Base-by-base conservation (phyloP, 2,888 invertebrate genomes). In the Tenthredo notha region DNA sequence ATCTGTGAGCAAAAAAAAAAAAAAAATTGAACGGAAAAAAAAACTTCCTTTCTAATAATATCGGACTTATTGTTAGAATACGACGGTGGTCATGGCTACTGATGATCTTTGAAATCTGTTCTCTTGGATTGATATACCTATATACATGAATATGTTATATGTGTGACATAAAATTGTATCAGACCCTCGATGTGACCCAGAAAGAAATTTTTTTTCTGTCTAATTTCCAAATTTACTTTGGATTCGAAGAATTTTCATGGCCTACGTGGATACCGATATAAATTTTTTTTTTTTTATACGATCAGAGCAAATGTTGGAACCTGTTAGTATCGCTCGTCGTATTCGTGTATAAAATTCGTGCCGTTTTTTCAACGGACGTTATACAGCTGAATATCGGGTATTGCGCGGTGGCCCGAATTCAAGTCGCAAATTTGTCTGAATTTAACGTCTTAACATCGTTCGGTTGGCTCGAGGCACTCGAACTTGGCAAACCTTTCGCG, bases 351-450 rank as follows among this genome's bases (percentile, higher is more conserved):
- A 67, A 18, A 33, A 67, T 67, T 21, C 18, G 33, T 67, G 18
- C 12, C 25, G 25, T 61, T 61, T 54, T 54, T 54, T 54, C 54
- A 1, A 2, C 54, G 1, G 2, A 54, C n/a, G 54, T 54, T 54
- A n/a, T 54, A 54, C 54, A 54, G n/a, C 67, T 12, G 67, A 25
- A 54, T 77, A 77, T 50, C 54, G 77, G 29, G 25, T 80, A 58
- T 80, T 80, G 80, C 80, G 61, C 40, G 80, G n/a, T 61, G 80
- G 40, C 61, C 80, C 80, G 61, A 80, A 80, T 77, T n/a, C 43
- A 43, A 37, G 21, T 74, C 43, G 43, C 72, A 43, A 74, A 74
- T 43, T 67, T 67, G 21, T 74, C 72, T 21, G 72, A 43, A 43
- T 43, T 74, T 74, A 74, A 40, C 21, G 72, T 74, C 21, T 43